Base-by-base conservation (phyloP, 2,888 invertebrate species). In the Eurois occulta region DNA sequence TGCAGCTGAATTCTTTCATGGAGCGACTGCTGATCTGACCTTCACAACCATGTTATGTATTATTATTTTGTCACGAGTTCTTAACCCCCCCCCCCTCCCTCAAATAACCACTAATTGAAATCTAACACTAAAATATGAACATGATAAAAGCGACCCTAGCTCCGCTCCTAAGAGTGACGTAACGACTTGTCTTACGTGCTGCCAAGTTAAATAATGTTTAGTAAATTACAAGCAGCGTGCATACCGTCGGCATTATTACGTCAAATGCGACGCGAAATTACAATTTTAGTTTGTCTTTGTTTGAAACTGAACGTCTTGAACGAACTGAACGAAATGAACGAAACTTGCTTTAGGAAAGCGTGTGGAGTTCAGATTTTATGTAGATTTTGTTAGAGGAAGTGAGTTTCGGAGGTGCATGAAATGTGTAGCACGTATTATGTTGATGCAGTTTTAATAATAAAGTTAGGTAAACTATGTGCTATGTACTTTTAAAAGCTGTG, bases 121-220 rank as follows among this genome's bases (percentile, higher is more conserved):
- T 48, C 7, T 11, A 32, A 43, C 1, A 55, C 7, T 24, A 32
- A 60, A 21, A 62, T 21, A 55, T 48, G 28, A 72, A 28, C n/a
- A 24, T 18, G n/a, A 48, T 64, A 75, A 84, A 71, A 38, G 13
- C 2, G 13, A 11, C 38, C 1, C 77, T 55, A 72, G 60, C 86
- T 77, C 86, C 71, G 4, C 2, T 32, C 13, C 82, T 82, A 72
- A 10, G 0, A 58, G 64, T 72, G 85, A 83, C 72, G 69, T 69
- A 48, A 72, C 58, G 24, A 67, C 75, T 74, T n/a, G n/a, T n/a
- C n/a, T 77, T 60, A 75, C 70, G 52, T 75, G 62, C n/a, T 52
- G 35, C 81, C 85, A 80, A 87, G 87, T 87, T 90, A 91, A 91
- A 91, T 92, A 92, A 91, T 89, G 91, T 90, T 90, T 85, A 88